These are phyloP conservation scores for Lycopodina hypogea DNA, from an alignment of 37 sponge, comb jelly and placozoan species.

Conservation along the genomic window DNA sequence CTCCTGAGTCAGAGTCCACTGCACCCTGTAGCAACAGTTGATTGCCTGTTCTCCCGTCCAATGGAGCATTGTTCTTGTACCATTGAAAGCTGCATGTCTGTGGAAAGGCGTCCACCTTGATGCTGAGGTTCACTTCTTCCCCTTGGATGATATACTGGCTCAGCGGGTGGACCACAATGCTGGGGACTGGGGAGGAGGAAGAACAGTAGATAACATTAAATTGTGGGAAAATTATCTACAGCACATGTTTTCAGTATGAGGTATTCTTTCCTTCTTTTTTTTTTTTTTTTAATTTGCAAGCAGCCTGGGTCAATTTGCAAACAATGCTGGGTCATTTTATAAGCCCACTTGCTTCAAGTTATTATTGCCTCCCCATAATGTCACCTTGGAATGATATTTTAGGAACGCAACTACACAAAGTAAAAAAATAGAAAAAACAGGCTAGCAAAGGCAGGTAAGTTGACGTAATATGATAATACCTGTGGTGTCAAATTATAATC, in stretches of 20 bases:
- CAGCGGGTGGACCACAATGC: slow-evolving; percentile 15
- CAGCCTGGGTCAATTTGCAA: too few species aligned
- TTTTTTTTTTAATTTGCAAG: too few species aligned
- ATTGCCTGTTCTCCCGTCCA: background rate
- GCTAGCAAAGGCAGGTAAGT: too few species aligned
- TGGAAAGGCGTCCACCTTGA: slow-evolving; percentile 3
- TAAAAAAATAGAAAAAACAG: too few species aligned
- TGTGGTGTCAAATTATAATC: too few species aligned
- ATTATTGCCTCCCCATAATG: too few species aligned
- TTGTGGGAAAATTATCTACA: background rate
- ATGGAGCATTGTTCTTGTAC: slow-evolving; percentile 30
- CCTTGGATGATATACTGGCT: slow-evolving; percentile 19
- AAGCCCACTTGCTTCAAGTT: too few species aligned
- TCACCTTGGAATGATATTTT: too few species aligned
- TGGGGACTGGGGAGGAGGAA: background rate
- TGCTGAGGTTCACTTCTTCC: background rate
- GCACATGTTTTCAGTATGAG: background rate
- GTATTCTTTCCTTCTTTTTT: too few species aligned
- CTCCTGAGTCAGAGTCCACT: slow-evolving; percentile 25
- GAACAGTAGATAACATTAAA: background rate
- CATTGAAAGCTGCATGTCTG: slow-evolving; percentile 37
- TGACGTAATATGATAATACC: too few species aligned
- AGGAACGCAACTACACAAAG: too few species aligned
- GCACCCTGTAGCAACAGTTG: slow-evolving; percentile 4
- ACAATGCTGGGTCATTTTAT: too few species aligned